Base-by-base conservation (phyloP, 2,888 invertebrate genomes). In the Eurytoma californica region DNA sequence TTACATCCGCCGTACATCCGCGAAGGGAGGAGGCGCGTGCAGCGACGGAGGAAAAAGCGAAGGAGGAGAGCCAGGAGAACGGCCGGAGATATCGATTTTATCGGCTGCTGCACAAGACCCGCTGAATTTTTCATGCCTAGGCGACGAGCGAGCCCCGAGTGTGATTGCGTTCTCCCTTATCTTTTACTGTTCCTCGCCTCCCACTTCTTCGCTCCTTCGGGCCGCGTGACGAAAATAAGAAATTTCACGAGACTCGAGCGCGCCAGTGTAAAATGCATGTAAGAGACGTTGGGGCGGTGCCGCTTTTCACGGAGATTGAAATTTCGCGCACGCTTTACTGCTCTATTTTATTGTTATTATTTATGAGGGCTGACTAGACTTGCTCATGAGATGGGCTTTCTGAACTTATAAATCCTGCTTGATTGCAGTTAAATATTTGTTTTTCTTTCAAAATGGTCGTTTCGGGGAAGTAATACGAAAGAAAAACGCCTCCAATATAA, bases 91-190 rank as follows among this genome's bases (percentile, higher is more conserved):
- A 79, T 78, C 72, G 72, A 78, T 73, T 73, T 69, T 73, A 69
- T 73, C 53, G n/a, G 3, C 30, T 3, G 47, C 13, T 16, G 9
- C 20, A 16, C 18, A 28, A 39, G 60, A 28, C 53, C 65, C 57
- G 55, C 72, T 76, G 80, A 72, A 80, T 80, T 68, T 79, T 80
- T 80, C 80, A 72, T 76, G 63, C 20, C 57, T 39, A 51, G 30
- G 24, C 18, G n/a, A 28, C 63, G 30, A 39, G 39, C 39, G 39
- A 39, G 39, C 39, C 39, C 57, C 57, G 58, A 51, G 63, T 60
- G 58, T 67, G 61, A 80, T 72, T 61, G 70, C 58, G 60, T 67
- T 66, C 61, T 57, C 67, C 47, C 70, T 75, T 57, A 73, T 68
- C 63, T 67, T 30, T 55, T 24, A 14, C 69, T 65, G 39, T 39